Conservation (phyloP, 2,888 invertebrate genomes). For the Lasioglossum oenotherae region DNA sequence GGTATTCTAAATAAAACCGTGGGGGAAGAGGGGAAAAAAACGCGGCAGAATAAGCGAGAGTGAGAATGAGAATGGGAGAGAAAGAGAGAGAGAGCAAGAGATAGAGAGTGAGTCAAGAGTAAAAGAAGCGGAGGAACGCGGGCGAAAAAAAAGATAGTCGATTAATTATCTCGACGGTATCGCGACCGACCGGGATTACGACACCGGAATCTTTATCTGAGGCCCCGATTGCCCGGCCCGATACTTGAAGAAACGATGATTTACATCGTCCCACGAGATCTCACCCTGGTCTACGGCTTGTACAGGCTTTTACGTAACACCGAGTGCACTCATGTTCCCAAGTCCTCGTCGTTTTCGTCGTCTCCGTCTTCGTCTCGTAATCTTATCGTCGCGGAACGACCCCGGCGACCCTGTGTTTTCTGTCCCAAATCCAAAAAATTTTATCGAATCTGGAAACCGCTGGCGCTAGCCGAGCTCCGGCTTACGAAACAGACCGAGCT, state of each 20-base stretch:
- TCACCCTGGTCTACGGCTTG: slow-evolving; percentile 34
- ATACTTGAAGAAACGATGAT: slow-evolving; percentile 38
- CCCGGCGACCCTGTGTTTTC: slow-evolving; percentile 76
- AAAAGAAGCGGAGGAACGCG: not conserved
- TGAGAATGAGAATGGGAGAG: not conserved
- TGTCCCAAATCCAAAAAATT: slow-evolving; percentile 74
- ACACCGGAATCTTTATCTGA: slow-evolving; percentile 43
- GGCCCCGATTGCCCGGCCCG: slow-evolving; percentile 34
- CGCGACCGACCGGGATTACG: slow-evolving; percentile 25
- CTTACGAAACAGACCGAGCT: slow-evolving; percentile 67
- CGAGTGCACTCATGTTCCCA: slow-evolving; percentile 67
- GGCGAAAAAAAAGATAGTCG: not conserved
- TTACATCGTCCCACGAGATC: slow-evolving; percentile 51
- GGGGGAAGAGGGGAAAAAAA: not conserved
- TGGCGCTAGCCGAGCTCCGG: slow-evolving; percentile 17
- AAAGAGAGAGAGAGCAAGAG: not conserved
- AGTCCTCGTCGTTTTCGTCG: slow-evolving; percentile 35
- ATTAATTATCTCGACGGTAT: slow-evolving; percentile 35
- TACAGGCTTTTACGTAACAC: slow-evolving; percentile 69
- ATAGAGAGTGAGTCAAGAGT: not conserved
- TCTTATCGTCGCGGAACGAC: slow-evolving; percentile 76
- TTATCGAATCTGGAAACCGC: slow-evolving; percentile 57
- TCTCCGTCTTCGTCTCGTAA: slow-evolving; percentile 43
- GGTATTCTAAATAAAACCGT: slow-evolving; percentile 13
- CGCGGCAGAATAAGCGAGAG: slow-evolving; percentile 4